Base-by-base conservation (phyloP, 2,113 vertebrate species). In the Bombycilla garrulus region DNA sequence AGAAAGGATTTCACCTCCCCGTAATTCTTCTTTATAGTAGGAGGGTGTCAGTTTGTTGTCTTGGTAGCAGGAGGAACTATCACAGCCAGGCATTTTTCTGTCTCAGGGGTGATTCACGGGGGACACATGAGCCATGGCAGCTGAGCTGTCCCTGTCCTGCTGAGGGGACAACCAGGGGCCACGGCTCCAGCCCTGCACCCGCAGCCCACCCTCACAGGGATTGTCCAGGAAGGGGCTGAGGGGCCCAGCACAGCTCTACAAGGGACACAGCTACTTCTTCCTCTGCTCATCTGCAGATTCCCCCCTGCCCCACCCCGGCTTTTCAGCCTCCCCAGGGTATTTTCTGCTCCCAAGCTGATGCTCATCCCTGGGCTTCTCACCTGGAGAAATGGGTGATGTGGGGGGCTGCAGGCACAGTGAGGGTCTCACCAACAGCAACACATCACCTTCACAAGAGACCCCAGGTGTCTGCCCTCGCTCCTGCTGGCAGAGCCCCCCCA, bases 81-180 rank as follows among this genome's bases (percentile, higher is more conserved):
- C 33, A 35, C 31, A 78, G 45, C 11, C 28, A 40, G 47, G 15
- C 58, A 22, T 20, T 73, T 74, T 69, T 33, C 16, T 51, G 56
- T 69, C 81, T 47, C 10, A 11, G 13, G 56, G 3, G 23, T 21
- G 42, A 65, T 47, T 67, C 54, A 29, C 0, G 1, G 31, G 23
- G n/a, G 12, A 20, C 10, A 6, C 31, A 1, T 0, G 40, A 47
- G n/a, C 35, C 48, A 1, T 0, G 8, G 26, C 31, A 58, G 36
- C n/a, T 17, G 78, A 42, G 79, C 40, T 60, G 35, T 53, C 31
- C 58, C 64, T 65, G 35, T 57, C n/a, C 56, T 38, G 71, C 81
- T 9, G 54, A 42, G 42, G 38, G 66, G 18, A 51, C 58, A 79
- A 7, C 11, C 8, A 0, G 3, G 7, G 48, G 10, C 0, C 3